Evolutionary conservation across 2,888 invertebrate genomes (phyloP).

Genomic region (Drosophila hamatofila): DNA sequence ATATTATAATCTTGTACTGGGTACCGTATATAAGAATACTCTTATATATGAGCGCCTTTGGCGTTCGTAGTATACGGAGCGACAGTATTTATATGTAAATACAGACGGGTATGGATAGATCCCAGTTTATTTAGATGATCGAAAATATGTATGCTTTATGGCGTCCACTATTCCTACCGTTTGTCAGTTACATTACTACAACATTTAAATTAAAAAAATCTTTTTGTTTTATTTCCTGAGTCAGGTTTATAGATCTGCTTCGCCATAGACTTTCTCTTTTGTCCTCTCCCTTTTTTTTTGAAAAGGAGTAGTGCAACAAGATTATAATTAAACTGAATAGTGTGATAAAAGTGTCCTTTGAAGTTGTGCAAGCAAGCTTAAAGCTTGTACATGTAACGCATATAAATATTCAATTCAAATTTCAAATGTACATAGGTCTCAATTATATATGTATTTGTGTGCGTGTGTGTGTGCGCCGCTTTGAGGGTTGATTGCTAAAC

Average conservation of each 20-base stretch:
- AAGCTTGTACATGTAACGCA: slow-evolving; percentile 2
- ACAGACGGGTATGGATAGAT: no score
- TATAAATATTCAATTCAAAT: slow-evolving; percentile 57
- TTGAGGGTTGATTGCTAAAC: slow-evolving; percentile 61
- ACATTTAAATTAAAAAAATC: no score
- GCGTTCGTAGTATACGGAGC: no score
- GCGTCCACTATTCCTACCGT: no score
- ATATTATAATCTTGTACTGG: not conserved
- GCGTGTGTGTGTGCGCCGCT: slow-evolving; percentile 21
- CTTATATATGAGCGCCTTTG: no score
- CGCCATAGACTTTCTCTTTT: not conserved
- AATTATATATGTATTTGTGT: slow-evolving; percentile 43
- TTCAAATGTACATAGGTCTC: slow-evolving; percentile 54
- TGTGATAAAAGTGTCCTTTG: slow-evolving; percentile 45
- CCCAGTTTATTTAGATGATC: no score
- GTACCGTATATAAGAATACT: no score
- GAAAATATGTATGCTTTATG: no score
- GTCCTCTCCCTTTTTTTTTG: not conserved
- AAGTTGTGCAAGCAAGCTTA: slow-evolving; percentile 30
- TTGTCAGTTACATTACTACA: no score
- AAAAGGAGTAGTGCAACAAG: not conserved
- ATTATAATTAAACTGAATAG: slow-evolving; percentile 41
- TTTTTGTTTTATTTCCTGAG: no score
- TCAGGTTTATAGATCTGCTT: no score
- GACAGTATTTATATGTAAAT: no score